These are phyloP conservation scores for Nemotelus nigrinus DNA, from an alignment of 2,888 invertebrate species.

Conservation along the genomic window DNA sequence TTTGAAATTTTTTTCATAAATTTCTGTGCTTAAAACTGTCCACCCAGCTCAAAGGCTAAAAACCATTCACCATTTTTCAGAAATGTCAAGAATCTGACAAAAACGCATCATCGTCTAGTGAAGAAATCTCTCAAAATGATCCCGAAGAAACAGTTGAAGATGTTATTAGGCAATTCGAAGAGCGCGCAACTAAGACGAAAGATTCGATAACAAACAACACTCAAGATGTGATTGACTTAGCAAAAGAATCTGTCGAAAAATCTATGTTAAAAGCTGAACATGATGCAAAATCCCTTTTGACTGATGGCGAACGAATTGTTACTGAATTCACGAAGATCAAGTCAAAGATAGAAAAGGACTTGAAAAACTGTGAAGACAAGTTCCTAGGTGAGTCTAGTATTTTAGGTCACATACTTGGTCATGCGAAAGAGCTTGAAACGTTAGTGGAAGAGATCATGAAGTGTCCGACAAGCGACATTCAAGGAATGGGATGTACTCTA, in stretches of 20 bases:
- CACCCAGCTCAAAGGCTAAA: no score
- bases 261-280: conserved; percentile 11
- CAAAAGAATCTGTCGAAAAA: conserved; percentile 5
- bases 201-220: conserved; percentile 8
- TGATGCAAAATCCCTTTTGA: neutral
- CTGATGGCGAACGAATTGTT: conserved; percentile 6
- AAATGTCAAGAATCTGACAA: neutral
- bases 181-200: neutral
- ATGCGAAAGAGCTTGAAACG: neutral
- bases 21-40: no score
- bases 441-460: conserved; percentile 19
- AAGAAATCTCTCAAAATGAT: neutral
- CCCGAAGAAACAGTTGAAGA: conserved; percentile 25
- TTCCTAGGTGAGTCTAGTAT: neutral
- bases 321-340: conserved; percentile 17
- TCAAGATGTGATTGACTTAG: conserved; percentile 21
- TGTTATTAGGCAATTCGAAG: conserved; percentile 13
- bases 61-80: no score
- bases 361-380: conserved; percentile 17
- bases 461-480: conserved; percentile 18
- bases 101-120: neutral
- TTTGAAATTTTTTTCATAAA: no score
- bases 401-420: conserved; percentile 6
- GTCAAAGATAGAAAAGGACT: neutral
- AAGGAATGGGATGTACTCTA: conserved; percentile 37